phyloP scores from a whole-genome alignment of 2,113 vertebrate genomes.

The Centropus bengalensis region DNA sequence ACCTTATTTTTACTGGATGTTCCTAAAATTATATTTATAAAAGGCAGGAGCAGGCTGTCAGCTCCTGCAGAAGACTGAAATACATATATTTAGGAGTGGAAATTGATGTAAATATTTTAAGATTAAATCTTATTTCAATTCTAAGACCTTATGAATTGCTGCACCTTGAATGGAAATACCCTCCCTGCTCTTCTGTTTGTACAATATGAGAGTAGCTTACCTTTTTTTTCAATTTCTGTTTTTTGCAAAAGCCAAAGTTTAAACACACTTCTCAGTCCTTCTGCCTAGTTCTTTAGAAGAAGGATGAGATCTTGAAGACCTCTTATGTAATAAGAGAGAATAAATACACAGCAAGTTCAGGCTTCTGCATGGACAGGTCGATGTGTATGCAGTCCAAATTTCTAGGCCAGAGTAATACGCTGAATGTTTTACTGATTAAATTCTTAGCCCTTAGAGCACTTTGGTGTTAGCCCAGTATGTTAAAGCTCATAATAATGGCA shows the following conservation, averaged over 20 bases:
- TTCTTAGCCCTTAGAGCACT: neutral
- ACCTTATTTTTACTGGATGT: neutral
- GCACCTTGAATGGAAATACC: neutral
- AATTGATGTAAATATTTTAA: neutral
- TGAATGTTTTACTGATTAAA: neutral
- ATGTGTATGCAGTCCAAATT: neutral
- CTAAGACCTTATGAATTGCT: neutral
- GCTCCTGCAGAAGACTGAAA: neutral
- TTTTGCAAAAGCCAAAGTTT: neutral
- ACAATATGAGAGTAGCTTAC: neutral
- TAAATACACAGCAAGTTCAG: neutral
- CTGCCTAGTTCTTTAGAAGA: neutral
- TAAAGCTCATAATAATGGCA: neutral
- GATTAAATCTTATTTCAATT: neutral
- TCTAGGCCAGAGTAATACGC: neutral
- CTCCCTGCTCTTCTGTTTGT: neutral
- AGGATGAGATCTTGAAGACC: neutral
- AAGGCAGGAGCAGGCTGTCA: neutral
- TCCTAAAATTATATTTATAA: neutral
- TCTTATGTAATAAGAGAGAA: neutral
- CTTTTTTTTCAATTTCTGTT: too few relatives aligned
- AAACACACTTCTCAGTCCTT: neutral
- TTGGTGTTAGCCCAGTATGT: fast-evolving
- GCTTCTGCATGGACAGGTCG: neutral
- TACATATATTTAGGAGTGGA: too few relatives aligned